Evolutionary conservation across 2,888 invertebrate species (phyloP), one percentile per base, ranked within the genome.

Genomic region (Nymphalis urticae): DNA sequence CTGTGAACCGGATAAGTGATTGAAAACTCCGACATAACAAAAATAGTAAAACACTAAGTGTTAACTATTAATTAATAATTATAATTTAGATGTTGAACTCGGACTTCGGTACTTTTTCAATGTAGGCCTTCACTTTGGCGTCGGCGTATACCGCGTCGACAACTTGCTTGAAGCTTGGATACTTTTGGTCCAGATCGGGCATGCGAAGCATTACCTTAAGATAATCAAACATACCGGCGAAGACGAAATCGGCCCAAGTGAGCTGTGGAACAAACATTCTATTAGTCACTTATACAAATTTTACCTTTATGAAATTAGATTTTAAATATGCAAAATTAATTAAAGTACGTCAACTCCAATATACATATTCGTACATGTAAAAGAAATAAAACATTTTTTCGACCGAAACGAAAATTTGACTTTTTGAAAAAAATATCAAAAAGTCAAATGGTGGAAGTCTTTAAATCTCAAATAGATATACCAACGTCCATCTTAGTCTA

Each of bases 211-310:
- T 75, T 50, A 51, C 9, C 67, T 92, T 92, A 62, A 94, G 60
- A 72, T 93, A 93, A 72, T 93, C 93, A 42, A 93, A 81, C 36
- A 93, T 75, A 19, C 87, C 92, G 24, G 92, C 90, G 71, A 95
- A 93, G 24, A 84, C 83, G 10, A 95, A 76, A 76, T 95, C 95
- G 5, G 93, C 95, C 94, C 94, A 95, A 0, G 94, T 93, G 2
- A 95, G 69, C 82, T 84, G 76, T 3, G 9, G n/a, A n/a, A 77
- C 16, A 62, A 53, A 69, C 42, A 13, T 42, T 13, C 10, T 42
- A 4, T 42, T 42, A 42, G 42, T 42, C 3, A 10, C 42, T 9
- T 0, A 42, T 13, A 42, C 13, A 42, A 13, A 27, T 27, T 27
- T 27, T 5, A 27, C 27, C 0, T 27, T 27, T 2, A 27, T 27